These are phyloP conservation scores for Coelogynopora nodosa DNA, from an alignment of 2,888 invertebrate genomes.

Conservation along the genomic window DNA sequence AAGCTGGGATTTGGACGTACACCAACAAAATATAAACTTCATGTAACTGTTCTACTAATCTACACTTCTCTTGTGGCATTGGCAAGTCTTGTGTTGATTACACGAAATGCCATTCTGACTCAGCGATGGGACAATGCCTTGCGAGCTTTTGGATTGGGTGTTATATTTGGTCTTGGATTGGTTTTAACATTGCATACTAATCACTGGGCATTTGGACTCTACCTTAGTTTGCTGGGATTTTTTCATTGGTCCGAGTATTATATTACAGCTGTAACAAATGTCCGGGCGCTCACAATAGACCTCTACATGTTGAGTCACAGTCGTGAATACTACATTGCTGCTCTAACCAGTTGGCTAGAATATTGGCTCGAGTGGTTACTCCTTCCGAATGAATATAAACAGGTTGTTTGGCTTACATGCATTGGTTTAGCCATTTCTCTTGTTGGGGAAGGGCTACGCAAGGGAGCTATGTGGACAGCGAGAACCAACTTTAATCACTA, in stretches of 20 bases:
- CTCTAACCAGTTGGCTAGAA: slow-evolving; percentile 73
- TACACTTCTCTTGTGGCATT: background rate
- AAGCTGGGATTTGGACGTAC: background rate
- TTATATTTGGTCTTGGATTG: background rate
- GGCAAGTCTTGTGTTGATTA: background rate
- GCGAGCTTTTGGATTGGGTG: background rate
- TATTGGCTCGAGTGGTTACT: slow-evolving; percentile 62
- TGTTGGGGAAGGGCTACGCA: slow-evolving; percentile 80
- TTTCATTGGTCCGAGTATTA: slow-evolving; percentile 93
- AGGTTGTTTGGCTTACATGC: slow-evolving; percentile 65
- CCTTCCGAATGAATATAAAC: background rate
- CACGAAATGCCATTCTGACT: background rate
- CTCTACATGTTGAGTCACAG: slow-evolving; percentile 94
- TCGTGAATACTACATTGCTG: slow-evolving; percentile 76
- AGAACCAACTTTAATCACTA: slow-evolving; percentile 88
- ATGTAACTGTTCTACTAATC: background rate
- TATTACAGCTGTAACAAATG: slow-evolving; percentile 80
- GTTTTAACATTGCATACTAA: background rate
- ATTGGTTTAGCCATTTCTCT: slow-evolving; percentile 76
- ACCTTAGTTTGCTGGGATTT: slow-evolving; percentile 73
- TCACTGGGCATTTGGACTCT: slow-evolving; percentile 72
- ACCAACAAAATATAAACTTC: background rate
- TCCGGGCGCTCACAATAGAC: slow-evolving; percentile 71
- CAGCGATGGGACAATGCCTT: background rate
- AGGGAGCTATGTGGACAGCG: slow-evolving; percentile 89